Percentiles rank a stretch among this genome's conserved stretches.
Evolutionary conservation across 2,888 invertebrate species (phyloP).

Genomic region (Eupelmus urozonus): DNA sequence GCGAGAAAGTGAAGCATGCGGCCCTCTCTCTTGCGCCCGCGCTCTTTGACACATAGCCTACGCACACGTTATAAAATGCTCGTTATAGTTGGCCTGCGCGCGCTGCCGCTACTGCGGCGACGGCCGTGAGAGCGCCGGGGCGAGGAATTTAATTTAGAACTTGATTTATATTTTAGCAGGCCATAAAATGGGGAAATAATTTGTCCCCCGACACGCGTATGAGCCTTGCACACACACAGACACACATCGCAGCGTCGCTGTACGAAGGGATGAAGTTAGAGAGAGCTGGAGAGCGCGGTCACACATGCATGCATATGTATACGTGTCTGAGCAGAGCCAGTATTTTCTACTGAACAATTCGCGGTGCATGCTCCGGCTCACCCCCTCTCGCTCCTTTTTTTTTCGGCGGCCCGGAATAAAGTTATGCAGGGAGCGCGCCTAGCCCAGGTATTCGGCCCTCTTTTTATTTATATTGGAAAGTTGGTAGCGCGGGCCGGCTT

Average conservation of each 20-base stretch:
- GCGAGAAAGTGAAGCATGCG: constrained; percentile 35
- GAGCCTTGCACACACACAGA: constrained; percentile 63
- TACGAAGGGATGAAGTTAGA: background rate
- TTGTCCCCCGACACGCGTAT: constrained; percentile 75
- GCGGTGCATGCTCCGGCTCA: constrained; percentile 20
- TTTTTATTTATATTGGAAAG: constrained; percentile 42
- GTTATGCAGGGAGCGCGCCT: constrained; percentile 11
- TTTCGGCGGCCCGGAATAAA: constrained; percentile 34
- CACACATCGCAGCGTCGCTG: background rate
- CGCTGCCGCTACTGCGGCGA: constrained; percentile 18
- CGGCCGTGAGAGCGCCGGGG: constrained; percentile 16
- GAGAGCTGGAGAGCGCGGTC: background rate
- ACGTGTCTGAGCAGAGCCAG: constrained; percentile 56
- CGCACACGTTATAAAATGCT: constrained; percentile 72
- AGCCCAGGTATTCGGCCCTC: constrained; percentile 18
- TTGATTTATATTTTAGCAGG: constrained; percentile 77
- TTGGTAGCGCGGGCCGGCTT: background rate
- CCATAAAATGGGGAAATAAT: constrained; percentile 77
- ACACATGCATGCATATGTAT: background rate
- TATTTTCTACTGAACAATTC: constrained; percentile 42
- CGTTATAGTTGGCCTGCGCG: constrained; percentile 71
- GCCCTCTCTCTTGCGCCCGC: constrained; percentile 4
- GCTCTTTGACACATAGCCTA: constrained; percentile 52
- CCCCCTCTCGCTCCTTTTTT: constrained; percentile 33
- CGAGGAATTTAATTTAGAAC: constrained; percentile 77